These are phyloP conservation scores for Acanthornis magna DNA, from an alignment of 2,797 vertebrate genomes.

Conservation along the genomic window DNA sequence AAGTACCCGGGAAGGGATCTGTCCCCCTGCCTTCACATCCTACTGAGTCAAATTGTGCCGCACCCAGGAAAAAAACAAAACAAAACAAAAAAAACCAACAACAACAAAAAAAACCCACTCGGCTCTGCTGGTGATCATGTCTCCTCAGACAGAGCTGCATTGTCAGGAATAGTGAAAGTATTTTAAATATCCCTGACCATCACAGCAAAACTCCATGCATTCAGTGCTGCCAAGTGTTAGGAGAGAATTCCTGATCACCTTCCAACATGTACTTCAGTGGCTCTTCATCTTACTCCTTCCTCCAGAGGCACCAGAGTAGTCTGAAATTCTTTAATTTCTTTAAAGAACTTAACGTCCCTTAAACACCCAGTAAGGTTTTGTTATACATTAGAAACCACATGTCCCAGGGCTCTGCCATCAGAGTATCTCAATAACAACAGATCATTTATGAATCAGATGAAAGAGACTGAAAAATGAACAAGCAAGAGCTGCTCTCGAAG, in stretches of 20 bases:
- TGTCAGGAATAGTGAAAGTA: not conserved
- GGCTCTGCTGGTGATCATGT: not conserved
- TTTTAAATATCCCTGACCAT: not conserved
- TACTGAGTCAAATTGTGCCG: fast-evolving
- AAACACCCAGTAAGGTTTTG: not conserved
- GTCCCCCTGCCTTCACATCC: not conserved
- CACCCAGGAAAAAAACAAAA: not conserved
- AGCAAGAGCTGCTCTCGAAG: not conserved
- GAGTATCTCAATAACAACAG: not conserved
- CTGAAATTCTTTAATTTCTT: not conserved
- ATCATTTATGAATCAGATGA: not conserved
- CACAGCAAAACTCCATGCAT: not conserved
- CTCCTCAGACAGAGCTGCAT: not conserved
- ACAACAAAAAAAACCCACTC: too few relatives aligned
- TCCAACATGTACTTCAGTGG: not conserved
- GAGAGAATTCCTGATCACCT: not conserved
- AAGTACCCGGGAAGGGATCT: not conserved
- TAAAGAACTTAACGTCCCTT: not conserved
- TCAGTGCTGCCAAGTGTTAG: not conserved
- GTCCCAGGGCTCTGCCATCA: not conserved
- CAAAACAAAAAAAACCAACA: too few relatives aligned
- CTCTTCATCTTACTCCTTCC: not conserved
- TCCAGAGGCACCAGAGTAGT: not conserved
- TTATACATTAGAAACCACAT: not conserved
- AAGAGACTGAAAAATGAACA: not conserved